Conservation (phyloP, 2,113 vertebrate genomes). For the Todiramphus saurophagus region DNA sequence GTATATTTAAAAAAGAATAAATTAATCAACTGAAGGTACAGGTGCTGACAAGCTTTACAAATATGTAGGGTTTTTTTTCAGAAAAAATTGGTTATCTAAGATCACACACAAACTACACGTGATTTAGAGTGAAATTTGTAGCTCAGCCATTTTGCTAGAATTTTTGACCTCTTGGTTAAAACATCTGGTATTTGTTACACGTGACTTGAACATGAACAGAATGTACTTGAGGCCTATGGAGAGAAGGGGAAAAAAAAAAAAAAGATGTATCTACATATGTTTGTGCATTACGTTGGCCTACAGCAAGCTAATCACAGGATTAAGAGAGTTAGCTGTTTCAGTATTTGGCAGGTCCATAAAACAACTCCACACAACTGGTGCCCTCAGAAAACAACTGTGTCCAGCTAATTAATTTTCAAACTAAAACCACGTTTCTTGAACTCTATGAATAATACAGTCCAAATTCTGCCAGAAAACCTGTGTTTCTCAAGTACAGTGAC, state of each 20-base stretch:
- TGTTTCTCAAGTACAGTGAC: neutral
- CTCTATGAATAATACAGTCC: neutral
- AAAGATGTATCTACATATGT: neutral
- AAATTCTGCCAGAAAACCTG: neutral
- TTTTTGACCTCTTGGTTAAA: neutral
- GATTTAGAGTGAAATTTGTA: neutral
- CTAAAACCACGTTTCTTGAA: neutral
- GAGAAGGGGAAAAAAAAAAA: neutral
- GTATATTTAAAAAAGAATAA: neutral
- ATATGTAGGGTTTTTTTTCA: neutral
- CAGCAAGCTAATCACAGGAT: rapidly evolving
- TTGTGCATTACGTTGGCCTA: neutral
- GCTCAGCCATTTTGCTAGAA: neutral
- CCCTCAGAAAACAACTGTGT: neutral
- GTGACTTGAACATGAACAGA: neutral
- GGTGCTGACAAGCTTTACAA: neutral
- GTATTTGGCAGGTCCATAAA: neutral
- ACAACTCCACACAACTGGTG: neutral
- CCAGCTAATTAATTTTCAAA: neutral
- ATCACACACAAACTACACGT: neutral
- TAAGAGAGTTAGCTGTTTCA: no score
- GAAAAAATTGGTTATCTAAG: neutral
- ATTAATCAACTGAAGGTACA: neutral
- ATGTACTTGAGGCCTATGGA: neutral
- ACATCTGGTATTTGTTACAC: neutral